Evolutionary conservation across 2,113 vertebrate species (phyloP).

Genomic region (Dendrocopos noguchii): DNA sequence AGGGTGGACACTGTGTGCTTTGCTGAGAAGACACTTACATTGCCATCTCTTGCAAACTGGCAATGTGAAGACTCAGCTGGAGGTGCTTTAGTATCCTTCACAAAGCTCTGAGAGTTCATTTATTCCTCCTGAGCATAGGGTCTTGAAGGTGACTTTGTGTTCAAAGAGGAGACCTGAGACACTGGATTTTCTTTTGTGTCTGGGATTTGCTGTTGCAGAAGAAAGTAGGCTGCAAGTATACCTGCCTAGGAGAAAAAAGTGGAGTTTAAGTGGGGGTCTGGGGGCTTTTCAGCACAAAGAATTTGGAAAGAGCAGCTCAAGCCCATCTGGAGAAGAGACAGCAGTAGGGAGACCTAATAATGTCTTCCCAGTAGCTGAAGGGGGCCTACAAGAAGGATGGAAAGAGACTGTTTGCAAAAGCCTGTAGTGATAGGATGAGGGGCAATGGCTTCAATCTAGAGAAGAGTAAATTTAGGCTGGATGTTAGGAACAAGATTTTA

Average conservation of each 20-base stretch:
- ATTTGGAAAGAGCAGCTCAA: neutral
- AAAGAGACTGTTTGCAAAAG: too few species aligned
- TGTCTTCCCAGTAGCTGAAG: too few species aligned
- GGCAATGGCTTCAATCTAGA: too few species aligned
- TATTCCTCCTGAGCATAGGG: neutral
- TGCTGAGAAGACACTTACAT: neutral
- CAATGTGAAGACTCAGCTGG: neutral
- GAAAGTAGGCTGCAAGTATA: neutral
- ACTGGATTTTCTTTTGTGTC: neutral
- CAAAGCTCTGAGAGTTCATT: neutral
- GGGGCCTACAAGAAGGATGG: too few species aligned
- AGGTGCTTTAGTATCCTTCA: neutral
- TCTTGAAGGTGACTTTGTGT: neutral
- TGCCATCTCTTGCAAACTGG: neutral
- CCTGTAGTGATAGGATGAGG: too few species aligned
- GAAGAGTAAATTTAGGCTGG: too few species aligned
- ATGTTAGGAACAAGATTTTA: too few species aligned
- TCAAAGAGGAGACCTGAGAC: neutral
- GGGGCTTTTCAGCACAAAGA: neutral
- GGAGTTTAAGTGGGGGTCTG: neutral
- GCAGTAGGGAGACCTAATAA: too few species aligned
- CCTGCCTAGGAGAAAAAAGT: neutral
- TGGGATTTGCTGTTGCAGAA: neutral
- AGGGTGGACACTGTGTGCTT: neutral
- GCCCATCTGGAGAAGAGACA: neutral